Base-by-base conservation (phyloP, 1,140 invertebrate species). In the Rhagoletis pomonella region DNA sequence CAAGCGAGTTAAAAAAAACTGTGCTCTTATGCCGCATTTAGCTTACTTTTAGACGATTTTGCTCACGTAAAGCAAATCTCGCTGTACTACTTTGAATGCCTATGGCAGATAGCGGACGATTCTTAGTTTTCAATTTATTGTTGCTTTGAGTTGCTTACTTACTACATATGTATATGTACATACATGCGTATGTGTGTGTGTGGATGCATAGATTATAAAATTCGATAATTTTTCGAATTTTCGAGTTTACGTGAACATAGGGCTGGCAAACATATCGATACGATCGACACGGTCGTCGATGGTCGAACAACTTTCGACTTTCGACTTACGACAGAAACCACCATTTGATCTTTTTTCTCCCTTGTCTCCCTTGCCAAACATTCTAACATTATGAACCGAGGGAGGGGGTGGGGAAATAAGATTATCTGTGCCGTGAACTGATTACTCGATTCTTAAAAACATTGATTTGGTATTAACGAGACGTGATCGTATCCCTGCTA, bases 61-160 rank as follows among this genome's bases (percentile, higher is more conserved):
- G 60, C 12, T 62, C 12, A 4, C 12, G 4, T 4, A 4, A 14
- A n/a, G 12, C 60, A 14, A 62, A 17, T 62, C 29, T 29, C n/a
- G 12, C 42, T 73, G 67, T 6, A 73, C 42, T 73, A 17, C 3
- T 17, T 17, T 44, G 67, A 50, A 73, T 17, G 39, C 44, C 69
- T 73, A 42, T 47, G 42, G 17, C 14, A 73, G 14, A 73, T 44
- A 47, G 44, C 69, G 69, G 69, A 73, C 69, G 69, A 62, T 62
- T 62, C 12, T 14, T 14, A 62, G 60, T 62, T 62, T 62, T 62
- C 7, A 9, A 62, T 14, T 62, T 62, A n/a, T 62, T 62, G n/a
- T 62, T 62, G 60, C n/a, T 62, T 73, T 73, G 0, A 14, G 44
- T 44, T 73, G n/a, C 42, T 73, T n/a, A 50, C 2, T 69, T 44